phyloP scores from a whole-genome alignment of 2,888 invertebrate genomes.

The Euspilapteryx auroguttella region DNA sequence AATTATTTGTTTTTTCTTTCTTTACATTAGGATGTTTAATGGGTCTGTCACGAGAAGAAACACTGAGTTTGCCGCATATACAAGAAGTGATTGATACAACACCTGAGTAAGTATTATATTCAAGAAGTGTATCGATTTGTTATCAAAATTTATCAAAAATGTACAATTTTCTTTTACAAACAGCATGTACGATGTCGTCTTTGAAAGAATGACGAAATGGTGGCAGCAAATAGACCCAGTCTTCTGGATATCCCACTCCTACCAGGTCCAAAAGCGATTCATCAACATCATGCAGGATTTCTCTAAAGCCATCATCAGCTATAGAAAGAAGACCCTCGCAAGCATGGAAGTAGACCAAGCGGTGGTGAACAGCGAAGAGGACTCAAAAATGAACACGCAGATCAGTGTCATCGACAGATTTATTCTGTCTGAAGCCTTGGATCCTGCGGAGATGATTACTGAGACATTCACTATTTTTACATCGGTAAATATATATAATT shows the following conservation, averaged over 20 bases:
- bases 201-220: conserved; percentile 40
- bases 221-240: conserved; percentile 33
- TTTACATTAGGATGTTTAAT: conserved; percentile 35
- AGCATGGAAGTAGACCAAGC: conserved; percentile 8
- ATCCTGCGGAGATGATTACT: conserved; percentile 16
- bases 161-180: no score
- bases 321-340: conserved; percentile 15
- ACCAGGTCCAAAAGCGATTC: conserved; percentile 13
- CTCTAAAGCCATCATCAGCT: conserved; percentile 14
- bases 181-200: conserved; percentile 28
- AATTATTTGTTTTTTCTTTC: background rate
- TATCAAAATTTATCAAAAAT: no score
- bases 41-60: conserved; percentile 30
- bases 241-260: conserved; percentile 19
- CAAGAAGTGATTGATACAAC: conserved; percentile 18
- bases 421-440: conserved; percentile 24
- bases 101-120: conserved; percentile 16
- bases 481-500: conserved; percentile 21
- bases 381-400: conserved; percentile 17
- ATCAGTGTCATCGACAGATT: conserved; percentile 39
- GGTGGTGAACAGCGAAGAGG: conserved; percentile 18
- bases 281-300: conserved; percentile 13
- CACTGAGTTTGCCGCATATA: conserved; percentile 19
- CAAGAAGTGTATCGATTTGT: background rate
- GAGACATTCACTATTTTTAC: conserved; percentile 43